Base-by-base conservation (phyloP, 2,888 invertebrate genomes). In the Nezara viridula region DNA sequence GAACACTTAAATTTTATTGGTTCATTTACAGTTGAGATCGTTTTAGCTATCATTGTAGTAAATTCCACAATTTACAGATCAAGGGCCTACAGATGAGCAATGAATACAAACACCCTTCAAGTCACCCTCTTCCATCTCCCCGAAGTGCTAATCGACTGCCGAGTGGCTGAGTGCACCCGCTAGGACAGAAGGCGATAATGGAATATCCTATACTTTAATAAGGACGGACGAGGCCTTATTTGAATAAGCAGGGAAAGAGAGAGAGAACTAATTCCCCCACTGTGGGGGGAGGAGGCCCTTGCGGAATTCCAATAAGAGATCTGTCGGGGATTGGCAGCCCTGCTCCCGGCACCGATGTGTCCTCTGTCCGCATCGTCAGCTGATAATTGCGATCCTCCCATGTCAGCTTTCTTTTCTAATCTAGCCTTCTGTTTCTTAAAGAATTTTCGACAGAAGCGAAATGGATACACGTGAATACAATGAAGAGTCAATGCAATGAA, bases 131-230 rank as follows among this genome's bases (percentile, higher is more conserved):
- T 7, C n/a, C n/a, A 24, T 14, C n/a, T n/a, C n/a, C 10, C n/a
- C 66, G 2, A 14, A 60, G 27, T 21, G 37, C 37, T 73, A 73
- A 73, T 73, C 66, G 32, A 73, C 66, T 73, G 16, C 66, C 16
- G 21, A 60, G 9, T 3, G 66, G 19, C 66, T 73, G 66, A 73
- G 66, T 73, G 19, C 19, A 73, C 37, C 66, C 37, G 32, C 19
- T 5, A 66, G 4, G n/a, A 27, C 19, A 7, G 37, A 73, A 44
- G 50, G 88, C n/a, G 88, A 88, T 88, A 88, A 88, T 88, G 88
- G 88, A 88, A 88, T 88, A 88, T 73, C 88, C 73, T 60, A 88
- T 88, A 88, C 88, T 88, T 88, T 88, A 88, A 88, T 88, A 88
- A 88, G 88, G 73, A 60, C 47, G 66, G 73, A 37, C 24, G 40